Conservation (phyloP, 2,888 invertebrate genomes). For the Pyralis farinalis region DNA sequence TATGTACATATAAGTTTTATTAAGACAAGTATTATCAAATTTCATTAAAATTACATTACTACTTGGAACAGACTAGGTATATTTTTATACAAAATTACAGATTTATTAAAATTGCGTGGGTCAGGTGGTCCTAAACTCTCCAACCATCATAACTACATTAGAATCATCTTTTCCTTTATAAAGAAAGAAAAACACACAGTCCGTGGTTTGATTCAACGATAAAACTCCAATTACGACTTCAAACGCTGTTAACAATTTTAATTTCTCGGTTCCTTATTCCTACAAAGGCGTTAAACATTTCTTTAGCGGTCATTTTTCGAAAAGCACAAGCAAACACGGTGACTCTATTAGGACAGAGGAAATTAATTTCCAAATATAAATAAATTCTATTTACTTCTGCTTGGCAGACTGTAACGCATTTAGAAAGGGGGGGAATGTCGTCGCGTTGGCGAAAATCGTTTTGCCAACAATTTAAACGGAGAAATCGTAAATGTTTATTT, state of each 20-base stretch:
- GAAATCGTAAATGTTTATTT: slow-evolving; percentile 35
- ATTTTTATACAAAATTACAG: too few relatives aligned
- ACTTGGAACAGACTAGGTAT: too few relatives aligned
- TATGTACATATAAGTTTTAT: too few relatives aligned
- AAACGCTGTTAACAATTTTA: slow-evolving; percentile 16
- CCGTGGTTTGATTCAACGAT: slow-evolving; percentile 9
- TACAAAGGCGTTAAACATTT: slow-evolving; percentile 14
- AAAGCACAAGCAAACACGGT: slow-evolving; percentile 44
- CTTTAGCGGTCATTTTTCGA: slow-evolving; percentile 33
- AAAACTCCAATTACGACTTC: slow-evolving; percentile 15
- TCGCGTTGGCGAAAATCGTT: slow-evolving; percentile 26
- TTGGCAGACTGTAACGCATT: slow-evolving; percentile 67
- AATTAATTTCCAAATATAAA: slow-evolving; percentile 57
- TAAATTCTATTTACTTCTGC: slow-evolving; percentile 74
- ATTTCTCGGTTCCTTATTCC: slow-evolving; percentile 17
- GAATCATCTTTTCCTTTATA: too few relatives aligned
- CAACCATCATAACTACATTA: too few relatives aligned
- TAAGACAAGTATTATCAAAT: too few relatives aligned
- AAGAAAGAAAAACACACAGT: not conserved
- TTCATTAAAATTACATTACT: too few relatives aligned
- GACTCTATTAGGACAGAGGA: slow-evolving; percentile 28
- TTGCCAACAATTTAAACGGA: slow-evolving; percentile 34
- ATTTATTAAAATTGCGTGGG: too few relatives aligned
- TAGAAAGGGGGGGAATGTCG: slow-evolving; percentile 32
- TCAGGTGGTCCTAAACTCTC: too few relatives aligned